A percentile compares a stretch with the other conserved stretches of the same genome.
Conservation (phyloP, 2,797 vertebrate genomes). For the Enteromius anoplus region DNA sequence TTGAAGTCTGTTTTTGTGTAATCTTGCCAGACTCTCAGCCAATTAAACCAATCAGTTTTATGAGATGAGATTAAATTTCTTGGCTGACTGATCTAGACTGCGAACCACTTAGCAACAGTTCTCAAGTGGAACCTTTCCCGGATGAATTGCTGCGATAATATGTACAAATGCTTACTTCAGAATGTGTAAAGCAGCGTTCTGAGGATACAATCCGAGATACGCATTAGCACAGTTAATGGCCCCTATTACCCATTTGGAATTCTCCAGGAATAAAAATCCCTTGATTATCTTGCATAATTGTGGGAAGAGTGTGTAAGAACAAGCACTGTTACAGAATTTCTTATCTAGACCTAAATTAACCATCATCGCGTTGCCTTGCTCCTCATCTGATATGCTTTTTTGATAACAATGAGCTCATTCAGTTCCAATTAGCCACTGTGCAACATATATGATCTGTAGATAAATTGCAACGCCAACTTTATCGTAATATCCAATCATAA, state of each 20-base stretch:
- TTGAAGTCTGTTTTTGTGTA: slow-evolving; percentile 24
- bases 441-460: slow-evolving; percentile 24
- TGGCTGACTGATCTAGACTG: slow-evolving; percentile 32
- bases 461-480: slow-evolving; percentile 31
- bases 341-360: slow-evolving; percentile 22
- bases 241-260: slow-evolving; percentile 17
- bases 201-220: slow-evolving; percentile 15
- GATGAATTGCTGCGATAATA: slow-evolving; percentile 4
- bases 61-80: slow-evolving; percentile 43
- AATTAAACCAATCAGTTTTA: slow-evolving; percentile 48
- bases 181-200: slow-evolving; percentile 20
- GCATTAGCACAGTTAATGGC: slow-evolving; percentile 28
- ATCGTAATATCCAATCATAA: slow-evolving; percentile 51
- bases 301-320: slow-evolving; percentile 14
- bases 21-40: slow-evolving; percentile 36
- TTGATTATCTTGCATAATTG: slow-evolving; percentile 7
- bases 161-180: slow-evolving; percentile 37
- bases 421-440: slow-evolving; percentile 37
- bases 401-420: slow-evolving; percentile 32
- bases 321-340: slow-evolving; percentile 15
- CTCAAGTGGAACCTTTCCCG: slow-evolving; percentile 37
- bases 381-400: neutral
- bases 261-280: slow-evolving; percentile 14
- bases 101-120: slow-evolving; percentile 26
- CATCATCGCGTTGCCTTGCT: neutral